Percentiles rank a stretch among this genome's conserved stretches.
These are phyloP conservation scores for Climacteris rufus DNA, from an alignment of 2,113 vertebrate genomes.

Conservation along the genomic window DNA sequence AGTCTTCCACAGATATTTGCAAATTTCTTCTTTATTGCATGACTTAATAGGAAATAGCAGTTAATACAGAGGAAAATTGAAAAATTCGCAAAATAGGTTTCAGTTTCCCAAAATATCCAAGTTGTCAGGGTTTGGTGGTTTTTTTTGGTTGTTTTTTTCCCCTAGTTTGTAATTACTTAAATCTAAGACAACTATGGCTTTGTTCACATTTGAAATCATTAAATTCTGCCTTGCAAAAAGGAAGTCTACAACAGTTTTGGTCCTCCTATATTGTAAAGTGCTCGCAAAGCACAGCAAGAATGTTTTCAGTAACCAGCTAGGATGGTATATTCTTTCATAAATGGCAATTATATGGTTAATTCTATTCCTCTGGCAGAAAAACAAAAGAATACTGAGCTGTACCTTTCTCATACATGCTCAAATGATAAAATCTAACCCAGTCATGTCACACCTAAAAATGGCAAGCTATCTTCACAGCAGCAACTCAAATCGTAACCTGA, in stretches of 20 bases:
- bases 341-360: neutral
- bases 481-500: neutral
- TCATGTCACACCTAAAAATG: neutral
- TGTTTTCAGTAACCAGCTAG: neutral
- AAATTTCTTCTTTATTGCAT: neutral
- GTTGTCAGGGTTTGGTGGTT: neutral
- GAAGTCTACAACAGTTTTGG: neutral
- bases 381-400: neutral
- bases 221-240: neutral
- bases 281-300: neutral
- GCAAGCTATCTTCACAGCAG: neutral
- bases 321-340: neutral
- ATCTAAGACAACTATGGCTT: neutral
- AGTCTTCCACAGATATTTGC: neutral
- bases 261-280: neutral
- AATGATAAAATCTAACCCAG: neutral
- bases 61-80: neutral
- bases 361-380: neutral
- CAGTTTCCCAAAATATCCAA: neutral
- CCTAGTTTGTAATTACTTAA: neutral
- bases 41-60: neutral
- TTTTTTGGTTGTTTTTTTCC: fast-evolving
- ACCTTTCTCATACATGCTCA: neutral
- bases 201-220: neutral
- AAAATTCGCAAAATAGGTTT: neutral